These are phyloP conservation scores for Monopterus albus DNA, from an alignment of 2,113 vertebrate species.

Conservation along the genomic window DNA sequence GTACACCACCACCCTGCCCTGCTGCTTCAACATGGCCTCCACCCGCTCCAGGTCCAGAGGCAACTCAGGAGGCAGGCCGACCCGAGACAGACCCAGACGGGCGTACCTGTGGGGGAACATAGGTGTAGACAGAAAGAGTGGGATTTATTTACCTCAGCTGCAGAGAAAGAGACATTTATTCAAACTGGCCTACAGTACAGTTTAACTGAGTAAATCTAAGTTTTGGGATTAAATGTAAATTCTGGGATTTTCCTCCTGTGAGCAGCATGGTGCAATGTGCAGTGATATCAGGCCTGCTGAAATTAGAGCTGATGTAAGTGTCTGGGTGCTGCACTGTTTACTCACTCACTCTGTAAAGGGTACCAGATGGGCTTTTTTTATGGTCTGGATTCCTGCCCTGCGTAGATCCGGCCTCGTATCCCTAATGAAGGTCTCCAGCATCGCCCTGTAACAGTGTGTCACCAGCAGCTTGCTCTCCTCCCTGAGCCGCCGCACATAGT, in stretches of 20 bases:
- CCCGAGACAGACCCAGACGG: slow-evolving; percentile 82
- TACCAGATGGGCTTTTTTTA: slow-evolving; percentile 85
- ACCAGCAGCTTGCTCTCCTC: slow-evolving; percentile 71
- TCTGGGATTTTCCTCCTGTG: too few relatives aligned
- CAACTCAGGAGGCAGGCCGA: slow-evolving; percentile 81
- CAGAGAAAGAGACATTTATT: too few relatives aligned
- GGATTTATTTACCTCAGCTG: too few relatives aligned
- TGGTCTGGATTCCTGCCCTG: slow-evolving; percentile 87
- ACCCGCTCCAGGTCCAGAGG: slow-evolving; percentile 72
- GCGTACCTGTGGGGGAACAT: slow-evolving; percentile 89
- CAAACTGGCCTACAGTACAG: too few relatives aligned
- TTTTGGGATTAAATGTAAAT: too few relatives aligned
- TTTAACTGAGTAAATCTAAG: too few relatives aligned
- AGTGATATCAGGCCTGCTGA: too few relatives aligned
- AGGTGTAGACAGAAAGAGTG: neutral
- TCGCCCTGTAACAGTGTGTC: slow-evolving; percentile 89
- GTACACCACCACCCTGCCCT: slow-evolving; percentile 88
- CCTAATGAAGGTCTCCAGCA: slow-evolving; percentile 87
- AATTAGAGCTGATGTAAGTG: neutral
- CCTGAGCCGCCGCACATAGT: slow-evolving; percentile 80
- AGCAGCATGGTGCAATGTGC: too few relatives aligned
- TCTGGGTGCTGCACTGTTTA: neutral
- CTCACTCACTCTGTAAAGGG: slow-evolving; percentile 88
- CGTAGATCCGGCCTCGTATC: slow-evolving; percentile 72
- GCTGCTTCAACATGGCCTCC: slow-evolving; percentile 82